These are phyloP conservation scores for Lutraria lutraria DNA, from an alignment of 2,888 invertebrate genomes.

Conservation along the genomic window DNA sequence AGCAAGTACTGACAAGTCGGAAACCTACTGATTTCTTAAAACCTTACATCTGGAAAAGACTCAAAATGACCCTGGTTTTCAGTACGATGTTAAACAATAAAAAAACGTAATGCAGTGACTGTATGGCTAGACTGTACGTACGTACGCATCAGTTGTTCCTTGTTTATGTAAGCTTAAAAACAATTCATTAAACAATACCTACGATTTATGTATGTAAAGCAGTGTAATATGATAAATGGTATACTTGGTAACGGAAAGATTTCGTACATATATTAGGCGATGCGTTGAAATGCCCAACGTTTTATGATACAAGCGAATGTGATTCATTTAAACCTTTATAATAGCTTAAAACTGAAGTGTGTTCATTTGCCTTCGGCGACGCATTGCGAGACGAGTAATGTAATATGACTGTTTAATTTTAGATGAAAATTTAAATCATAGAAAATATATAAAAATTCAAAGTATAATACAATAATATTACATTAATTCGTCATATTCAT, in stretches of 20 bases:
- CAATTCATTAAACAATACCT: not conserved
- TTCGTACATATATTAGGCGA: conserved; percentile 16
- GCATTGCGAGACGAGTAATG: not conserved
- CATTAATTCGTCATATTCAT: not conserved
- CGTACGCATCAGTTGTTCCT: not conserved
- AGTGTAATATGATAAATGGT: not conserved
- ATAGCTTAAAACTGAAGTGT: not conserved
- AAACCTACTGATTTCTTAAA: too few species aligned
- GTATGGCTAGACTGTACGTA: not conserved
- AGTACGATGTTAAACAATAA: too few species aligned
- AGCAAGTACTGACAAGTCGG: too few species aligned
- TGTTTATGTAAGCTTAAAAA: not conserved
- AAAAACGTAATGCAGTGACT: not conserved
- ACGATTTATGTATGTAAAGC: not conserved
- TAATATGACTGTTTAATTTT: conserved; percentile 5
- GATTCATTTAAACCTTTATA: not conserved
- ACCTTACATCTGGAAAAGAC: too few species aligned
- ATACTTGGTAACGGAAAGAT: not conserved
- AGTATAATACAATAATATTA: not conserved
- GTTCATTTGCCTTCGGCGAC: conserved; percentile 12
- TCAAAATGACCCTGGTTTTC: too few species aligned
- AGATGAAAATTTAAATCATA: not conserved
- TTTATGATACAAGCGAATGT: not conserved
- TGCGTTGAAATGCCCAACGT: not conserved
- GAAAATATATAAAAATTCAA: not conserved